Conservation (phyloP, 2,797 vertebrate genomes). For the Falco naumanni region DNA sequence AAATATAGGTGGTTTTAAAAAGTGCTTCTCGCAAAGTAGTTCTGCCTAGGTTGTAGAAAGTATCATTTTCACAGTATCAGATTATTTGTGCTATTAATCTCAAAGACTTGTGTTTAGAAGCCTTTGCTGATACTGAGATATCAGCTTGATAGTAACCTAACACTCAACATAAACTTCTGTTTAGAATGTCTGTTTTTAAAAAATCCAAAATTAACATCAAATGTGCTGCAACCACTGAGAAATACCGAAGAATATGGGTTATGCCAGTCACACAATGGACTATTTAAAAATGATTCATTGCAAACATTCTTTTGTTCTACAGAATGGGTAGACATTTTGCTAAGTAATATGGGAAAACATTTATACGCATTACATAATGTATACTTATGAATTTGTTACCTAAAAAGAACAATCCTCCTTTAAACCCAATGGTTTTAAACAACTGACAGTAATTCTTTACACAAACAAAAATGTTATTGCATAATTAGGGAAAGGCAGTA, state of each 20-base stretch:
- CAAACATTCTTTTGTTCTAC: background rate
- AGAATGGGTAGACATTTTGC: background rate
- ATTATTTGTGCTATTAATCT: background rate
- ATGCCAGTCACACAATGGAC: background rate
- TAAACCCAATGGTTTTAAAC: background rate
- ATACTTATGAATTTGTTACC: background rate
- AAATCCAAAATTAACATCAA: background rate
- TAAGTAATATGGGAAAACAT: background rate
- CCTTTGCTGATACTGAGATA: background rate
- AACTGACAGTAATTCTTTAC: background rate
- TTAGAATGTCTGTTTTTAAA: background rate
- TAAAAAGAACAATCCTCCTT: background rate
- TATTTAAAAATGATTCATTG: background rate
- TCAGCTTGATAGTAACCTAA: background rate
- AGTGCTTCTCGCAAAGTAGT: background rate
- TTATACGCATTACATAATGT: background rate
- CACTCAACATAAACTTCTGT: background rate
- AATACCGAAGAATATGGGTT: background rate
- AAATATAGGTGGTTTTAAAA: background rate
- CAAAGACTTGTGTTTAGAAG: background rate
- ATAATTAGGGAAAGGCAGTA: background rate
- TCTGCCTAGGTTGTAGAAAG: background rate
- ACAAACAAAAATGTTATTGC: background rate
- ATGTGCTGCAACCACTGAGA: background rate
- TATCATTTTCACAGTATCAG: background rate